Conservation (phyloP, 2,888 invertebrate genomes). For the Ichneumoninae sp. region DNA sequence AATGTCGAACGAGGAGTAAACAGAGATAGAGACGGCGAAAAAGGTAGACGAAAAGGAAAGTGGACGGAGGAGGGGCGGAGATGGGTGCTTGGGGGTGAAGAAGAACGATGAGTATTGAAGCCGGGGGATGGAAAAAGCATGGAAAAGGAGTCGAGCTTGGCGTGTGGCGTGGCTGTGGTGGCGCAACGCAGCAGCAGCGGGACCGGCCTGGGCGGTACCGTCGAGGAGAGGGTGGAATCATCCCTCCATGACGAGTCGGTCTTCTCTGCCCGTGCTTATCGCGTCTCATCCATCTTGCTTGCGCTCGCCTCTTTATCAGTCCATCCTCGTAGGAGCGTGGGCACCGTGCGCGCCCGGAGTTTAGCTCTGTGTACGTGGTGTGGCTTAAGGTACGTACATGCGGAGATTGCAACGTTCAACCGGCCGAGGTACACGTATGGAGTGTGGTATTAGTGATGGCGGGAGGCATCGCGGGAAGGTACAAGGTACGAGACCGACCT, state of each 20-base stretch:
- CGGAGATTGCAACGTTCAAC: neutral
- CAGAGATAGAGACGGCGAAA: constrained; percentile 30
- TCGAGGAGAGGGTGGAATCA: constrained; percentile 56
- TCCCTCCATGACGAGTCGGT: constrained; percentile 67
- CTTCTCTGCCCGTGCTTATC: constrained; percentile 70
- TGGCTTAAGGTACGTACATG: constrained; percentile 5
- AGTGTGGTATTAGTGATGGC: neutral
- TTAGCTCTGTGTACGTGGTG: neutral
- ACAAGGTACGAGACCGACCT: neutral
- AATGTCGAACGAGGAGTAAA: constrained; percentile 48
- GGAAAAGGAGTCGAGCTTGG: constrained; percentile 39
- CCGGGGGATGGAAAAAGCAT: constrained; percentile 32
- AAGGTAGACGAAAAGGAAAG: constrained; percentile 14
- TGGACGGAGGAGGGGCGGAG: neutral
- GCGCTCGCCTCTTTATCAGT: constrained; percentile 71
- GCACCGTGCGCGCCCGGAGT: constrained; percentile 30
- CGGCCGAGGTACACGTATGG: neutral
- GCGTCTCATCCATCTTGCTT: constrained; percentile 75
- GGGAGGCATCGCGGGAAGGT: neutral
- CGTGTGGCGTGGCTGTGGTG: constrained; percentile 35
- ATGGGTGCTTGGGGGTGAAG: constrained; percentile 20
- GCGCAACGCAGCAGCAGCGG: constrained; percentile 16
- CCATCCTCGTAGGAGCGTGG: constrained; percentile 53
- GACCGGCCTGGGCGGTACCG: neutral
- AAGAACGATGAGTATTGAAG: constrained; percentile 58